Percentiles rank a stretch among this genome's conserved stretches.
phyloP scores from a whole-genome alignment of 2,113 vertebrate genomes.

The Oceanodroma tethys region DNA sequence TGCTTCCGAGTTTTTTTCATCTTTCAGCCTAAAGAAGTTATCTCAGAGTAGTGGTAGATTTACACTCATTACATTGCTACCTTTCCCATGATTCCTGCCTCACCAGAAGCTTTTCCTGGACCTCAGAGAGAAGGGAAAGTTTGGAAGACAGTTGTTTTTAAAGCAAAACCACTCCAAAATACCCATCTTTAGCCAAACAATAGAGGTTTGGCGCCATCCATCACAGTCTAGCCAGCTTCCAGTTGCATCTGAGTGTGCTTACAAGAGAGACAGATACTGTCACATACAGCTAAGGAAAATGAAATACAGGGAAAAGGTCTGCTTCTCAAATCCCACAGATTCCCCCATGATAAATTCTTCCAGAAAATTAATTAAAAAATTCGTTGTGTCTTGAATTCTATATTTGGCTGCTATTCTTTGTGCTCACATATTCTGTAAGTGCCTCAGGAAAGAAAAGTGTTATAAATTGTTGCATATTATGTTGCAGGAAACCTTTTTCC shows the following conservation, averaged over 20 bases:
- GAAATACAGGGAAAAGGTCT: neutral
- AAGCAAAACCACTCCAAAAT: neutral
- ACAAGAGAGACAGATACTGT: neutral
- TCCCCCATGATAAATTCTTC: neutral
- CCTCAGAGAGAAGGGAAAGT: neutral
- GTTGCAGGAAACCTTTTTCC: neutral
- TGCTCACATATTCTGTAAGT: neutral
- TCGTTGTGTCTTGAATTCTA: neutral
- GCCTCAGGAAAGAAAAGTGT: neutral
- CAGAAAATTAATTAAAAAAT: conserved; percentile 17
- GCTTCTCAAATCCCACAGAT: neutral
- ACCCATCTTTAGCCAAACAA: neutral
- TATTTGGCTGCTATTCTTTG: neutral
- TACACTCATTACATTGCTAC: neutral
- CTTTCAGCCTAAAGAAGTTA: neutral
- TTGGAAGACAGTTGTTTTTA: neutral
- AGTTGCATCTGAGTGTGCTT: neutral
- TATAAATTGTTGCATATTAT: neutral
- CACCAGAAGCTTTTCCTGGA: neutral
- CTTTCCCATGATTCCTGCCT: neutral
- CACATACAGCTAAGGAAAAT: neutral
- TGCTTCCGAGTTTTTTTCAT: neutral
- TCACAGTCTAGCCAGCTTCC: neutral
- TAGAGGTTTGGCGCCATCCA: neutral
- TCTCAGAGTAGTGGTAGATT: neutral